phyloP scores from a whole-genome alignment of 2,113 vertebrate species.

The Calyptomena viridis region DNA sequence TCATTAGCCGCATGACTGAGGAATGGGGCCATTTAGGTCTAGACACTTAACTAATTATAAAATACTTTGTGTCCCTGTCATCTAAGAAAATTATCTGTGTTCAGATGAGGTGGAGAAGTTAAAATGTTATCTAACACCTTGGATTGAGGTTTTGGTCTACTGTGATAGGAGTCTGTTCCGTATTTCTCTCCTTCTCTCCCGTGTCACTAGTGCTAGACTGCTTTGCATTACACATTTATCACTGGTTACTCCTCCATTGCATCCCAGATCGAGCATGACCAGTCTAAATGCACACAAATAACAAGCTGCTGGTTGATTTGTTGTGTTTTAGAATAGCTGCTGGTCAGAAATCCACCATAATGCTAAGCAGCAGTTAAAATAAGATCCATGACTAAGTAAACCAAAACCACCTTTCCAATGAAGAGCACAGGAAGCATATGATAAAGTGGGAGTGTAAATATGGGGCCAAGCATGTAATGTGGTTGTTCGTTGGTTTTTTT shows the following conservation, averaged over 20 bases:
- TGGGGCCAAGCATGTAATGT: not conserved
- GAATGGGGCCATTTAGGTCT: not conserved
- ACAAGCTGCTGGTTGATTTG: not conserved
- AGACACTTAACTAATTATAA: not conserved
- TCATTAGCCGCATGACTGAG: not conserved
- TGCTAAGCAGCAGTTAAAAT: not conserved
- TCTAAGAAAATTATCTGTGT: not conserved
- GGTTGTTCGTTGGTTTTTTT: not conserved
- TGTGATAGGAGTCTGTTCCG: not conserved
- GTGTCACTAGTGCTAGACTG: not conserved
- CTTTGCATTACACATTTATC: not conserved
- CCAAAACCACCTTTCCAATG: not conserved
- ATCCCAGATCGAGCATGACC: not conserved
- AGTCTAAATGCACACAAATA: not conserved
- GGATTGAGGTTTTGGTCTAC: not conserved
- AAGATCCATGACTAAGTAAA: not conserved
- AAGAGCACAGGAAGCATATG: not conserved
- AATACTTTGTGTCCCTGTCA: not conserved
- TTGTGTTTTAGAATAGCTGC: not conserved
- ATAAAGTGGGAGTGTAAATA: not conserved
- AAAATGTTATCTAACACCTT: not conserved
- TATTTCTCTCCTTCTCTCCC: not conserved
- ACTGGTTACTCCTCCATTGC: not conserved
- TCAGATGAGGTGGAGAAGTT: not conserved
- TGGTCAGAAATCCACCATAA: not conserved